Conservation (phyloP, 2,113 vertebrate species). For the Capreolus pygargus region DNA sequence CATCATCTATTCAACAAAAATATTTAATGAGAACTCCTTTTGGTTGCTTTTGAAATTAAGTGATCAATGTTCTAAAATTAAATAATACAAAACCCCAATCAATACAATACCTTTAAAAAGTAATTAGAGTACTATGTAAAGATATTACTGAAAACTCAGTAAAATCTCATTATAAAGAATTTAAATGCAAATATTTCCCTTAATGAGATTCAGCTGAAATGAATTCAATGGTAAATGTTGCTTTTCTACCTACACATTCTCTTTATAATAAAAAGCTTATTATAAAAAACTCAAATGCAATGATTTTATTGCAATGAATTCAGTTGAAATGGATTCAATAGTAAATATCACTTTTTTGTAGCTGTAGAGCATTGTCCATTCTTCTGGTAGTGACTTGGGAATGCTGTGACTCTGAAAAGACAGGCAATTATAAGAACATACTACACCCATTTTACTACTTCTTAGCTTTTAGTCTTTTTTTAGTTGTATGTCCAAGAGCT, state of each 20-base stretch:
- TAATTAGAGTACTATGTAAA: not conserved
- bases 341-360: not conserved
- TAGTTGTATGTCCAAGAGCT: not conserved
- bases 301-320: constrained; percentile 10
- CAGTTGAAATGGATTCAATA: not conserved
- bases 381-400: not conserved
- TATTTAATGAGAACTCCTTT: constrained; percentile 7
- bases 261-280: constrained; percentile 21
- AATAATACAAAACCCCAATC: not conserved
- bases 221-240: not conserved
- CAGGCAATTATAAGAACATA: not conserved
- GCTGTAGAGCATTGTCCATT: not conserved
- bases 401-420: not conserved
- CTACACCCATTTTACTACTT: not conserved
- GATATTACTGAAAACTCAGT: constrained; percentile 6
- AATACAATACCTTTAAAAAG: constrained; percentile 4
- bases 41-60: constrained; percentile 15
- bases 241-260: not conserved
- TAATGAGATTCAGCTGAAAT: constrained; percentile 31
- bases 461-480: not conserved
- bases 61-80: constrained; percentile 6
- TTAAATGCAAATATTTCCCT: constrained; percentile 37
- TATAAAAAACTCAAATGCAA: constrained; percentile 20
- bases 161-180: constrained; percentile 38
- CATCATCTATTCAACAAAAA: not conserved